Evolutionary conservation across 2,797 vertebrate species (phyloP), one percentile per base, ranked within the genome.

Genomic region (Silurus lanzhouensis): DNA sequence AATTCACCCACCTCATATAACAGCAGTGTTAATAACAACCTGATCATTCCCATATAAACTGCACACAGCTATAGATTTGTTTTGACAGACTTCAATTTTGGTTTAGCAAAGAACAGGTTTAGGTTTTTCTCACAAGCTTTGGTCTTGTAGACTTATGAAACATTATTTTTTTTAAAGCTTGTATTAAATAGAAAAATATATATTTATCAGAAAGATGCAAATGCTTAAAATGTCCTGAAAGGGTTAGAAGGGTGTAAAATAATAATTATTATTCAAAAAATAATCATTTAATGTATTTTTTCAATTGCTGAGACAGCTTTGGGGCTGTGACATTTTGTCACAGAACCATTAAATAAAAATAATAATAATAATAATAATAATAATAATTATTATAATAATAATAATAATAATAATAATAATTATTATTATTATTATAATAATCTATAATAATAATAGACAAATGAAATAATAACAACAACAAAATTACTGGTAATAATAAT

Each of bases 1-100:
- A 79, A 82, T 67, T 76, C 78, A 83, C 67, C 44, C 63, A 82
- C 81, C 63, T 63, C 80, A 86, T 31, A 61, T 25, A 38, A 57
- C 19, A 64, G 86, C 58, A 60, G 25, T 83, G 72, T 83, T 75
- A 58, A 46, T 80, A 19, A 68, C 72, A 72, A 71, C 81, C 81
- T 27, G 2, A 79, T 79, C 12, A n/a, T n/a, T 61, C 25, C 61
- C 57, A 55, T 22, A 75, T 38, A 12, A 82, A 71, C 19, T 80
- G 44, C 25, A n/a, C 71, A 55, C 14, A 63, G 27, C 17, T 74
- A 22, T 44, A 64, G 46, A 83, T 15, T 1, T 31, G 46, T 27
- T 80, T 76, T 75, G 70, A 80, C 6, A 13, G 20, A 58, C 22
- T 10, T 17, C 22, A 22, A 17, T 81, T n/a, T 58, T 20, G 44